phyloP scores from a whole-genome alignment of 2,113 vertebrate species.

The Pterocles gutturalis region DNA sequence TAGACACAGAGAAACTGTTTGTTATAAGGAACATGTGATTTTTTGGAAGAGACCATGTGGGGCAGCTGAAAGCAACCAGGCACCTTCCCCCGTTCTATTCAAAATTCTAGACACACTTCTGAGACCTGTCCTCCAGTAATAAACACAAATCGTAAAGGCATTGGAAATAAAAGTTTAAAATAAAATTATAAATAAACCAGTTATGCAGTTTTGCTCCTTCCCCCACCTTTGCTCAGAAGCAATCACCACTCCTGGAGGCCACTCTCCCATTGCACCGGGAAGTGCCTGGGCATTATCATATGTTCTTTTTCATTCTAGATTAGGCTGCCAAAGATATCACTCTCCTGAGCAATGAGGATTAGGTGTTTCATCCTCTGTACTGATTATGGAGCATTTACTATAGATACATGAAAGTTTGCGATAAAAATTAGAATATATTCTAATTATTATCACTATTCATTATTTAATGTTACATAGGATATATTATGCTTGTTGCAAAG shows the following conservation, averaged over 20 bases:
- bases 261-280: neutral
- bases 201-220: neutral
- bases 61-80: neutral
- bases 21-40: neutral
- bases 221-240: no score
- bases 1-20: neutral
- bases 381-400: neutral
- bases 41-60: neutral
- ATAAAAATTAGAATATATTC: neutral
- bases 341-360: neutral
- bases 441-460: neutral
- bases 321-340: neutral
- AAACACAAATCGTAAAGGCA: neutral
- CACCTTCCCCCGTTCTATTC: neutral
- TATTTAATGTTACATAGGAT: neutral
- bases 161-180: neutral
- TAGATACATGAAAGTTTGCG: neutral
- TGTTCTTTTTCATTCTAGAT: neutral
- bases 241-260: neutral
- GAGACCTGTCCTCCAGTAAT: neutral
- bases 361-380: neutral
- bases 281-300: neutral
- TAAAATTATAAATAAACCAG: neutral
- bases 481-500: neutral
- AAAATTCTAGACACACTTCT: neutral